These are phyloP conservation scores for Nannobrachium achirus DNA, from an alignment of 2,113 vertebrate genomes.

Conservation along the genomic window DNA sequence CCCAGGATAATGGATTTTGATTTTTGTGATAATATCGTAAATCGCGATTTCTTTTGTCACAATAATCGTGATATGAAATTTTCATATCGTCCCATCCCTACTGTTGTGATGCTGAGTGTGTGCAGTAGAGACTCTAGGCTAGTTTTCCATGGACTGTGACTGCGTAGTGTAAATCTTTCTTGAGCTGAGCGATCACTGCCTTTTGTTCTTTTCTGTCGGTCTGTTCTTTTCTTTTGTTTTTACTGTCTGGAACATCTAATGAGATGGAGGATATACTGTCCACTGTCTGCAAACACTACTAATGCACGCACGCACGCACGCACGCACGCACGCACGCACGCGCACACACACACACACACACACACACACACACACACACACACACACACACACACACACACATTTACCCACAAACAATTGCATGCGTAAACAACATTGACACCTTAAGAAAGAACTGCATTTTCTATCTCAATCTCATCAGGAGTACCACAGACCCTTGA, in stretches of 20 bases:
- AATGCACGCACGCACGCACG: too few relatives aligned
- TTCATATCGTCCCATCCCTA: too few relatives aligned
- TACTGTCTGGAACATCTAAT: slow-evolving; percentile 21
- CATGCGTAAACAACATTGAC: neutral
- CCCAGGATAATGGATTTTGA: too few relatives aligned
- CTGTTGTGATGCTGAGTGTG: neutral
- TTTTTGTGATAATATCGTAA: too few relatives aligned
- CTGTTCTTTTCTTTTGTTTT: slow-evolving; percentile 8
- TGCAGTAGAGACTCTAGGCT: neutral
- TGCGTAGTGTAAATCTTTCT: too few relatives aligned
- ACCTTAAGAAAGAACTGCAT: neutral
- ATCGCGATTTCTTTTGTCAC: too few relatives aligned
- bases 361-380: neutral
- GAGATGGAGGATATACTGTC: slow-evolving; percentile 13
- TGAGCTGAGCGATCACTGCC: too few relatives aligned
- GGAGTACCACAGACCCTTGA: slow-evolving; percentile 90
- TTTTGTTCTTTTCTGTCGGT: too few relatives aligned
- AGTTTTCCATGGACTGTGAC: too few relatives aligned
- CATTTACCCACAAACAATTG: slow-evolving; percentile 7
- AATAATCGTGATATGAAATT: too few relatives aligned
- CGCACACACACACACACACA: too few relatives aligned
- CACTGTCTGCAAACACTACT: slow-evolving; percentile 21
- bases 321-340: too few relatives aligned
- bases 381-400: neutral
- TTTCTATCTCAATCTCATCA: slow-evolving; percentile 56